A percentile compares a stretch with the other conserved stretches of the same genome.
Evolutionary conservation across 2,797 vertebrate species (phyloP).

Genomic region (Urocyon cinereoargenteus): DNA sequence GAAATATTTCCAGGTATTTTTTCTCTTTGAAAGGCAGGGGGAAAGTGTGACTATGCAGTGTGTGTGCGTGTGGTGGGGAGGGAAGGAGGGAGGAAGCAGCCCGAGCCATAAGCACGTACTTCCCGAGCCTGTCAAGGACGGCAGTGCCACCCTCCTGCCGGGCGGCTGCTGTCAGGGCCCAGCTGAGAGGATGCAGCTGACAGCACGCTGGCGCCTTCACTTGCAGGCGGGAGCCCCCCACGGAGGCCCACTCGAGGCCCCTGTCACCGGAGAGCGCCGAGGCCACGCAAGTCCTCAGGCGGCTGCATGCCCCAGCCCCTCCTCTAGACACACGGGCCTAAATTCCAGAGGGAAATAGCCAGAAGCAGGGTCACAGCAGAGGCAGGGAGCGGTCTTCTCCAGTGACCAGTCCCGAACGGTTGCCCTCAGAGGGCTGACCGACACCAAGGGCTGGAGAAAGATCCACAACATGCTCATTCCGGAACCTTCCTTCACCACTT

Average conservation of each 20-base stretch:
- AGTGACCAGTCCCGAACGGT: background rate
- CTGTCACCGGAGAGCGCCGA: background rate
- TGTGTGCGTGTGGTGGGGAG: background rate
- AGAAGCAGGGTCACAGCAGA: background rate
- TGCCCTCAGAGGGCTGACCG: background rate
- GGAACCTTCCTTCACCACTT: background rate
- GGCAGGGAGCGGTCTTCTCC: background rate
- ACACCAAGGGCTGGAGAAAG: background rate
- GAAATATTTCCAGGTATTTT: background rate
- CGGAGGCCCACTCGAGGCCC: rapidly evolving
- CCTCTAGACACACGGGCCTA: background rate
- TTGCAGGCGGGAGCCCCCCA: background rate
- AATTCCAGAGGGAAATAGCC: background rate
- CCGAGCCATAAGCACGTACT: background rate
- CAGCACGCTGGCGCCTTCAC: background rate
- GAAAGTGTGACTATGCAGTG: background rate
- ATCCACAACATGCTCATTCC: rapidly evolving
- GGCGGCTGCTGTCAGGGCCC: constrained; percentile 27
- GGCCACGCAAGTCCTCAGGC: background rate
- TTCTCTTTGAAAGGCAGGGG: background rate
- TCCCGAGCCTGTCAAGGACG: constrained; percentile 68
- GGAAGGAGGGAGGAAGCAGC: background rate
- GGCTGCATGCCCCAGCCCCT: background rate
- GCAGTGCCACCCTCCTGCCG: background rate
- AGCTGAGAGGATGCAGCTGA: constrained; percentile 63